Conservation (phyloP, 2,888 invertebrate genomes). For the Clivina fossor region DNA sequence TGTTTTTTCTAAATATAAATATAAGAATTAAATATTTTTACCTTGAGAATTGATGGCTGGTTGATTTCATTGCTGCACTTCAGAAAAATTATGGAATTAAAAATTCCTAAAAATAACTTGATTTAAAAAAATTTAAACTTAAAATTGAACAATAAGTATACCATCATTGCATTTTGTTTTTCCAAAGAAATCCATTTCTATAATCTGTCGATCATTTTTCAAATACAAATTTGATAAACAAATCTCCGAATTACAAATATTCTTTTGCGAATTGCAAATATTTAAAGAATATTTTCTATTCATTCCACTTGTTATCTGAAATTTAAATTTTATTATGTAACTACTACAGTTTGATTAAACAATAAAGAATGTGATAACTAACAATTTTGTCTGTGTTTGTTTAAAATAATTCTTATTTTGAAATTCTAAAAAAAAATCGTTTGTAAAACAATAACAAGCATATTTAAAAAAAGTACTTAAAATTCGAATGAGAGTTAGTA, state of each 20-base stretch:
- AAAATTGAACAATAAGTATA: background rate
- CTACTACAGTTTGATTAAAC: too few relatives aligned
- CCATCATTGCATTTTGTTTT: slow-evolving; percentile 1
- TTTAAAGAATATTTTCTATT: slow-evolving; percentile 6
- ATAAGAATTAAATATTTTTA: background rate
- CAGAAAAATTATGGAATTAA: slow-evolving; percentile 15
- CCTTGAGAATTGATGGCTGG: slow-evolving; percentile 15
- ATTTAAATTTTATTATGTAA: too few relatives aligned
- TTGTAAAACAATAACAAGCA: too few relatives aligned
- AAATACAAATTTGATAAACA: slow-evolving; percentile 3
- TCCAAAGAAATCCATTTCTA: slow-evolving; percentile 8
- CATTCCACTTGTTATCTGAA: background rate
- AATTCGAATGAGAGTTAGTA: background rate
- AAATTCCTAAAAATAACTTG: slow-evolving; percentile 4
- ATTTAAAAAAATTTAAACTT: background rate
- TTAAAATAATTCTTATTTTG: too few relatives aligned
- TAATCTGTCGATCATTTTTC: background rate
- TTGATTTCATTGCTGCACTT: slow-evolving; percentile 14
- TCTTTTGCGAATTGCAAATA: slow-evolving; percentile 5
- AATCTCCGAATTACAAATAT: background rate
- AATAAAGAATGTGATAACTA: too few relatives aligned
- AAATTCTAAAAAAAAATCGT: too few relatives aligned
- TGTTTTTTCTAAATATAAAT: too few relatives aligned
- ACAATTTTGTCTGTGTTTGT: too few relatives aligned
- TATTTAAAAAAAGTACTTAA: slow-evolving; percentile 1